phyloP scores from a whole-genome alignment of 2,797 vertebrate genomes.

The Neostethus bicornis region DNA sequence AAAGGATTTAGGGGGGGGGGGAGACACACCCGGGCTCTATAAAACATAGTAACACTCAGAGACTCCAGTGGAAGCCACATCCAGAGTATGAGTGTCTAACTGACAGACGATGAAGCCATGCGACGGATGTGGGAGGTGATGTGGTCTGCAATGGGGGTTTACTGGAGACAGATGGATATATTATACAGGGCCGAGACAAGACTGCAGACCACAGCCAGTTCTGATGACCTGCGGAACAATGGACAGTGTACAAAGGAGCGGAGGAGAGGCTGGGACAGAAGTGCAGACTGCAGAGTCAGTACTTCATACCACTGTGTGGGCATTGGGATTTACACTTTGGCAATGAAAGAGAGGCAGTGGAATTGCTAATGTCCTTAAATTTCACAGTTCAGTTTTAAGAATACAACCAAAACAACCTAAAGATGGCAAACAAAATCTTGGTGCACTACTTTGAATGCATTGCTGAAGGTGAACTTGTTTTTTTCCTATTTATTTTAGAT shows the following conservation, averaged over 20 bases:
- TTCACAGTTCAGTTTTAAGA: constrained; percentile 24
- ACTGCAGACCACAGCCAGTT: constrained; percentile 22
- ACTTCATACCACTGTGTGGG: constrained; percentile 15
- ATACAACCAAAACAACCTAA: constrained; percentile 28
- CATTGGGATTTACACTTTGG: constrained; percentile 41
- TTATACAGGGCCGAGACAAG: constrained; percentile 47
- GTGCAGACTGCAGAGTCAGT: constrained; percentile 23
- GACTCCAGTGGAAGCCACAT: constrained; percentile 26
- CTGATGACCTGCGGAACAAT: constrained; percentile 36
- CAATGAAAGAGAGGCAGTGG: constrained; percentile 14
- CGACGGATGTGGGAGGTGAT: constrained; percentile 15
- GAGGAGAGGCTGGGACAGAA: constrained; percentile 6
- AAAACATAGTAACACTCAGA: constrained; percentile 28
- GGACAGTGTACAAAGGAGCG: constrained; percentile 7
- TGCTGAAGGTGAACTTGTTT: constrained; percentile 5
- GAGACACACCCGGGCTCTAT: constrained; percentile 9
- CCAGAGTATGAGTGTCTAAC: constrained; percentile 25
- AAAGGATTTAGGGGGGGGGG: not conserved
- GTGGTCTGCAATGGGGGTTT: constrained; percentile 26
- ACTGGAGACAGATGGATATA: constrained; percentile 67
- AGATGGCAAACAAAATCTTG: constrained; percentile 16
- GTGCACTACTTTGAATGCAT: not conserved
- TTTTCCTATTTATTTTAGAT: no score
- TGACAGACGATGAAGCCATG: constrained; percentile 23
- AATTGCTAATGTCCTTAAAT: constrained; percentile 34